A percentile compares a stretch with the other conserved stretches of the same genome.
Conservation (phyloP, 2,113 vertebrate species). For the Smithornis capensis region DNA sequence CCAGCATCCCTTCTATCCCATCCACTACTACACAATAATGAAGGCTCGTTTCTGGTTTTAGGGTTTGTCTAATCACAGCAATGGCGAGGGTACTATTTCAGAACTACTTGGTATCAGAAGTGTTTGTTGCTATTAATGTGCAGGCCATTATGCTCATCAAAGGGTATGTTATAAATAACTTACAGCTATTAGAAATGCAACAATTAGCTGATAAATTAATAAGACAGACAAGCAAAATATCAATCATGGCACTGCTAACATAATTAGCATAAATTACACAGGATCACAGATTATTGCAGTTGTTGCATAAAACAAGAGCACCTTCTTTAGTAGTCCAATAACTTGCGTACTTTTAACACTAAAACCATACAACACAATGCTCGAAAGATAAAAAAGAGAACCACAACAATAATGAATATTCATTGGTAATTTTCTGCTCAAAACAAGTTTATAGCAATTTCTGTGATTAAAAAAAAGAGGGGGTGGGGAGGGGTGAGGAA, state of each 20-base stretch:
- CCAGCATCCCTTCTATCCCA: neutral
- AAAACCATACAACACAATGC: neutral
- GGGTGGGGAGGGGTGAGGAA: rapidly evolving
- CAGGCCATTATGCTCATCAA: neutral
- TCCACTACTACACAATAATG: neutral
- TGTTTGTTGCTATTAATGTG: neutral
- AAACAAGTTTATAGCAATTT: neutral
- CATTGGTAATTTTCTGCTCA: neutral
- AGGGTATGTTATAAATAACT: conserved; percentile 28
- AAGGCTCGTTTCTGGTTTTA: neutral
- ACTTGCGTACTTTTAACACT: neutral
- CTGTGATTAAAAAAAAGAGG: neutral
- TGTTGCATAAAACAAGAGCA: conserved; percentile 10
- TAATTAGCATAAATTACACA: conserved; percentile 41
- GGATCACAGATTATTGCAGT: neutral
- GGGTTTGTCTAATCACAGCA: neutral
- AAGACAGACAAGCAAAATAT: conserved; percentile 48
- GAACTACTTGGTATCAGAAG: neutral
- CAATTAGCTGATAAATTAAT: conserved; percentile 51
- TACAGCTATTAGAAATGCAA: conserved; percentile 45
- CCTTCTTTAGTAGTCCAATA: neutral
- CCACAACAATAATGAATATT: neutral
- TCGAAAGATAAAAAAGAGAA: neutral
- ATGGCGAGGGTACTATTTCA: neutral
- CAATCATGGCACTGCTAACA: conserved; percentile 19